Base-by-base conservation (phyloP, 2,888 invertebrate genomes). In the Zelleria hepariella region DNA sequence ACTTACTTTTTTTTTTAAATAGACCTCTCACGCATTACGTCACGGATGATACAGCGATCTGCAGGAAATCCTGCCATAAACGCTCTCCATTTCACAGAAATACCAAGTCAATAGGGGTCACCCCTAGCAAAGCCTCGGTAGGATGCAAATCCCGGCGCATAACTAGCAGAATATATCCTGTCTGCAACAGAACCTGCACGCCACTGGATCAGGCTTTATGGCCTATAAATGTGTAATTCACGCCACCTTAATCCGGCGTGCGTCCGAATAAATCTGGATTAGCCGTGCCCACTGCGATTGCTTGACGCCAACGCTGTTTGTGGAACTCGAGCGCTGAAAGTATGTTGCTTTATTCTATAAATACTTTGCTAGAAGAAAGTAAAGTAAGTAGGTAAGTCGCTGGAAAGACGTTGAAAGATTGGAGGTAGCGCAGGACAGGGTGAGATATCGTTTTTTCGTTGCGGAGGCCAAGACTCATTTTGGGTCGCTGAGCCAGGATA, bases 191-290 rank as follows among this genome's bases (percentile, higher is more conserved):
- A 83, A 82, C 82, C 78, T 73, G 75, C 78, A 75, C 79, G 82
- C 86, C 85, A 85, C 85, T 78, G 84, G 86, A 87, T 87, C 87
- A 86, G 80, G 87, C 86, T 88, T 87, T 86, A 88, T 83, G 85
- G 86, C 82, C 86, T 88, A 86, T 86, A 86, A 86, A 88, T 79
- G 86, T 85, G 86, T 87, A 87, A 87, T 87, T 88, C 86, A 86
- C 86, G 86, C 86, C 82, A 78, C 84, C 85, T 88, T 88, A 88
- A 88, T 88, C 88, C 86, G 80, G 75, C 70, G 75, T 81, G 84
- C 58, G 51, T 75, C 74, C 79, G 68, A 73, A 87, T 87, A 88
- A 88, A 88, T 88, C 88, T 86, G 86, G 88, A 86, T 88, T 88
- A 88, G 77, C 79, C 72, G 73, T 66, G 75, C 77, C 79, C 80